Conservation (phyloP, 2,797 vertebrate genomes). For the Odontamblyopus rebecca region DNA sequence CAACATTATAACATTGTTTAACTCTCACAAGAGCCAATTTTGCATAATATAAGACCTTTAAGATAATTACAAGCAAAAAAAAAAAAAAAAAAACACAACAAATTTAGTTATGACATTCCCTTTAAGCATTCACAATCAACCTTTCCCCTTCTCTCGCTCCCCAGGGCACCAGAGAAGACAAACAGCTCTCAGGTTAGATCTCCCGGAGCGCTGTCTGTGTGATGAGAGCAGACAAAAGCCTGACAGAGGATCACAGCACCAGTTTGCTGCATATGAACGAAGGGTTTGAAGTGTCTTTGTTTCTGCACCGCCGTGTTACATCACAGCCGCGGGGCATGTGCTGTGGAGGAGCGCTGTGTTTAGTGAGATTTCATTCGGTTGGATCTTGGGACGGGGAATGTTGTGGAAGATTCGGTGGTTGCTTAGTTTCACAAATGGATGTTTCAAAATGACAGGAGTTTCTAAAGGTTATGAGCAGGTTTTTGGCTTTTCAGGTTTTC, state of each 20-base stretch:
- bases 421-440: not conserved
- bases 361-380: slow-evolving; percentile 16
- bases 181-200: slow-evolving; percentile 17
- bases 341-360: slow-evolving; percentile 15
- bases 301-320: slow-evolving; percentile 24
- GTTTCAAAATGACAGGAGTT: not conserved
- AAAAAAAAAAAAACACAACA: not conserved
- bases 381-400: slow-evolving; percentile 12
- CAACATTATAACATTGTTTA: too few relatives aligned
- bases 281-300: slow-evolving; percentile 50
- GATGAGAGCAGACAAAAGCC: slow-evolving; percentile 39
- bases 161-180: slow-evolving; percentile 6
- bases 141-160: not conserved
- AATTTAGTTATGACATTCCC: too few relatives aligned
- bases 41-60: too few relatives aligned
- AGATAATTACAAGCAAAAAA: not conserved
- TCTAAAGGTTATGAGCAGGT: not conserved
- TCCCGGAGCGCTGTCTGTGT: slow-evolving; percentile 32
- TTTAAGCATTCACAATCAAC: not conserved
- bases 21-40: too few relatives aligned
- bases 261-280: slow-evolving; percentile 23
- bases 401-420: slow-evolving; percentile 12
- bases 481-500: not conserved
- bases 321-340: slow-evolving; percentile 38
- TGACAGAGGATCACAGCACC: slow-evolving; percentile 36